Conservation (phyloP, 2,888 invertebrate genomes). For the Clunio marinus region DNA sequence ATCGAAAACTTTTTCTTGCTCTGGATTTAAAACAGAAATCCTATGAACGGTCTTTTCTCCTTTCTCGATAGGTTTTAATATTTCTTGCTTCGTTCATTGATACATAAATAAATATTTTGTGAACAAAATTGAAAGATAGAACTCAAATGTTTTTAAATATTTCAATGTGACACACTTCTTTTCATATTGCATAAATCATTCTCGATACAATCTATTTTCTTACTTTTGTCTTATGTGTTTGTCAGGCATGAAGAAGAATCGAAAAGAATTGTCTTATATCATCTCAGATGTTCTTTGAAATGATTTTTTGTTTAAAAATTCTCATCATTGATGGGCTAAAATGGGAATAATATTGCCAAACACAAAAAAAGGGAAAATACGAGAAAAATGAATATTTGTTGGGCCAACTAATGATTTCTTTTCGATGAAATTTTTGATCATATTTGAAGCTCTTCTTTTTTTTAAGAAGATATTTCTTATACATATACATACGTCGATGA, state of each 20-base stretch:
- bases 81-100: too few relatives aligned
- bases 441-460: neutral
- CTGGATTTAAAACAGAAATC: too few relatives aligned
- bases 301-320: neutral
- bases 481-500: neutral
- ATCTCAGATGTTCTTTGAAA: conserved; percentile 7
- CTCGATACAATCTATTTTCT: conserved; percentile 31
- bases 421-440: conserved; percentile 1
- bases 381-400: conserved; percentile 27
- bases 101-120: too few relatives aligned
- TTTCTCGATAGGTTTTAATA: too few relatives aligned
- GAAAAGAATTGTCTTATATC: conserved; percentile 31
- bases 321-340: conserved; percentile 1
- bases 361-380: neutral
- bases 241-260: conserved; percentile 3
- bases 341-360: conserved; percentile 18
- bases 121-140: too few relatives aligned
- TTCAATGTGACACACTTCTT: conserved; percentile 33
- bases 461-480: conserved; percentile 7
- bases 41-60: too few relatives aligned
- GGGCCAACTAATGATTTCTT: neutral
- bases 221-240: too few relatives aligned
- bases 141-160: too few relatives aligned
- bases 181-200: conserved; percentile 37
- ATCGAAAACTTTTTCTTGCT: neutral